A percentile compares a stretch with the other conserved stretches of the same genome.
These are phyloP conservation scores for Meandrina meandrites DNA, from an alignment of 92 coral and sea anemone genomes.

Conservation along the genomic window DNA sequence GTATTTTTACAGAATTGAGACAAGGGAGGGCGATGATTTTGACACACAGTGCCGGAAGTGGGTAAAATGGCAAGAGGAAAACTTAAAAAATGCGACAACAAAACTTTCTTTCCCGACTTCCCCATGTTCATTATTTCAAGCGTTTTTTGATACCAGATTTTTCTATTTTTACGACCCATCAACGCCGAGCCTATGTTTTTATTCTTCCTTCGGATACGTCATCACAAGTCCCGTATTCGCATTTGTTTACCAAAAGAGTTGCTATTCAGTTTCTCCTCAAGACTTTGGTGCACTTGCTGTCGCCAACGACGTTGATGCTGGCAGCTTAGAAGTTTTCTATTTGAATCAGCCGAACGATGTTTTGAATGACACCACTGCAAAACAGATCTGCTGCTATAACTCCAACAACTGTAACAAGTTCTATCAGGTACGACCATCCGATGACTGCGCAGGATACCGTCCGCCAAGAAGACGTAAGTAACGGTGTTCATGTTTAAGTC, in stretches of 20 bases:
- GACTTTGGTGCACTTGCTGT: conserved; percentile 32
- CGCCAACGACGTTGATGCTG: conserved; percentile 14
- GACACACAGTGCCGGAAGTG: conserved; percentile 38
- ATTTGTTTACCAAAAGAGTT: conserved; percentile 23
- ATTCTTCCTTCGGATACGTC: not conserved
- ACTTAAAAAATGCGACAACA: not conserved
- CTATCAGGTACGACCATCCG: conserved; percentile 43
- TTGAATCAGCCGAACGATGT: not conserved
- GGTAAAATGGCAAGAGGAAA: conserved; percentile 23
- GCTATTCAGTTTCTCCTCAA: not conserved
- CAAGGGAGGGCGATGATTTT: conserved; percentile 37
- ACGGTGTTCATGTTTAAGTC: not conserved
- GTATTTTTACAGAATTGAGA: conserved; percentile 52
- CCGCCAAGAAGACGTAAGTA: conserved; percentile 51
- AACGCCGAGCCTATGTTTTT: not conserved
- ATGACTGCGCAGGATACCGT: conserved; percentile 25
- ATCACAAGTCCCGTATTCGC: not conserved
- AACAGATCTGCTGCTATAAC: conserved; percentile 45
- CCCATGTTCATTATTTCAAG: conserved; percentile 44
- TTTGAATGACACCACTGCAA: conserved; percentile 47
- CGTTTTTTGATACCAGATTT: not conserved
- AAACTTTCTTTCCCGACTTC: not conserved
- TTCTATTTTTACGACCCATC: not conserved
- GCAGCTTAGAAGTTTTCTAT: conserved; percentile 1
- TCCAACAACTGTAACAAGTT: conserved; percentile 41